phyloP scores from a whole-genome alignment of 2,113 vertebrate species.

The Lota lota region DNA sequence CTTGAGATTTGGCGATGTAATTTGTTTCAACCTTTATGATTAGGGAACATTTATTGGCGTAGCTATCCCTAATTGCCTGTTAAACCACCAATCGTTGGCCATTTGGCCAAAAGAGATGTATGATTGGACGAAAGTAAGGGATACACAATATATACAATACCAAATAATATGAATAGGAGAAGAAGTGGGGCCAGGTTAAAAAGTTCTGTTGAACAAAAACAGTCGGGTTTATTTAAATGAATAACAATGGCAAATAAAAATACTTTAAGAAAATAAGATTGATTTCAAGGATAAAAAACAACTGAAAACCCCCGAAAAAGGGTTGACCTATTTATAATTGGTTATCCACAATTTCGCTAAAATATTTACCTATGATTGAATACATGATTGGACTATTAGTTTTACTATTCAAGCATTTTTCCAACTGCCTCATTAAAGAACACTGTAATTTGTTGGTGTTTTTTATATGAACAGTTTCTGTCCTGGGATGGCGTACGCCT shows the following conservation, averaged over 20 bases:
- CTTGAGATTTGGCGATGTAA: no score
- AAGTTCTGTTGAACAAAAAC: constrained; percentile 71
- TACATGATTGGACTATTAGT: no score
- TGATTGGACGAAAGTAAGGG: constrained; percentile 34
- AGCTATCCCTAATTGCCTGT: neutral
- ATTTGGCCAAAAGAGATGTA: constrained; percentile 13
- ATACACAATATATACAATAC: constrained; percentile 60
- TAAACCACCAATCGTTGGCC: constrained; percentile 16
- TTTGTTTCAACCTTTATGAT: constrained; percentile 3
- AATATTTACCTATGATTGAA: no score
- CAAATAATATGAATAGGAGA: constrained; percentile 74
- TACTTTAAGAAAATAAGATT: no score
- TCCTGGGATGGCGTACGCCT: no score
- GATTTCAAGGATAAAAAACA: no score
- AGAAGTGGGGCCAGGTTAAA: constrained; percentile 65
- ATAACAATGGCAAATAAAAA: neutral
- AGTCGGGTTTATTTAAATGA: constrained; percentile 4
- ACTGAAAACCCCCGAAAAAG: no score
- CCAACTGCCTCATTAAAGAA: no score
- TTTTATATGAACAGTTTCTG: neutral
- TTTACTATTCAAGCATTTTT: no score
- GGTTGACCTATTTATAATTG: no score
- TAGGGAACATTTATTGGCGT: neutral
- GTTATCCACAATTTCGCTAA: no score
- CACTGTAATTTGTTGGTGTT: no score